Base-by-base conservation (phyloP, 1,140 invertebrate species). In the Caenorhabditis remanei region DNA sequence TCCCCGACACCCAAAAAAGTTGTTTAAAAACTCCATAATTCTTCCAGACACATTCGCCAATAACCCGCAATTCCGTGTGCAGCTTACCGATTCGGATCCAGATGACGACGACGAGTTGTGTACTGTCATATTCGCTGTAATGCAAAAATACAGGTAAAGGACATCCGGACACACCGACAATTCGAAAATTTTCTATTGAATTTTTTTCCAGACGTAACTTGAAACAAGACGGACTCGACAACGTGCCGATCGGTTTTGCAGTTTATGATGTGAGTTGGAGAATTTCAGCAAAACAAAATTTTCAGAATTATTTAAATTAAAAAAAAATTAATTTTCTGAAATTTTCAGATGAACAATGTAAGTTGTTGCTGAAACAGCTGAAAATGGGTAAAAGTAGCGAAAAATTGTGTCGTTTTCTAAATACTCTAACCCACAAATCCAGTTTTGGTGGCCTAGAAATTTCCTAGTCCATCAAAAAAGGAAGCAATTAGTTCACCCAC, bases 51-150 rank as follows among this genome's bases (percentile, higher is more conserved):
- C 91, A 9, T 92, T 92, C 90, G 92, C 91, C 21, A 90, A 75
- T 89, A 99, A 99, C 94, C 98, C 98, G 2, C 98, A 99, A 93
- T 99, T 98, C 93, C 95, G 96, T 19, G 95, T 99, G 56, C 96
- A 95, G 0, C 92, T 95, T 40, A 97, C 98, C 90, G 96, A 97
- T 87, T 96, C 97, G 61, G 94, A 95, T 85, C 93, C 93, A 55
- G 89, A 93, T 71, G 93, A 94, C 89, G 93, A 93, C 43, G 94
- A 94, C 86, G 95, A 96, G 21, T 61, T 96, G 84, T 99, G 97
- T 94, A 99, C 97, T 0, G 95, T 95, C 19, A 97, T 99, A 90
- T 95, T 99, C 43, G 97, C 96, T 0, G 93, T 99, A 2, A 94
- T 95, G 93, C 95, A 95, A 92, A 95, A 95, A 89, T 98, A 99